These are phyloP conservation scores for Pachyrhynchus sulphureomaculatus DNA, from an alignment of 1,140 invertebrate genomes.

Conservation along the genomic window DNA sequence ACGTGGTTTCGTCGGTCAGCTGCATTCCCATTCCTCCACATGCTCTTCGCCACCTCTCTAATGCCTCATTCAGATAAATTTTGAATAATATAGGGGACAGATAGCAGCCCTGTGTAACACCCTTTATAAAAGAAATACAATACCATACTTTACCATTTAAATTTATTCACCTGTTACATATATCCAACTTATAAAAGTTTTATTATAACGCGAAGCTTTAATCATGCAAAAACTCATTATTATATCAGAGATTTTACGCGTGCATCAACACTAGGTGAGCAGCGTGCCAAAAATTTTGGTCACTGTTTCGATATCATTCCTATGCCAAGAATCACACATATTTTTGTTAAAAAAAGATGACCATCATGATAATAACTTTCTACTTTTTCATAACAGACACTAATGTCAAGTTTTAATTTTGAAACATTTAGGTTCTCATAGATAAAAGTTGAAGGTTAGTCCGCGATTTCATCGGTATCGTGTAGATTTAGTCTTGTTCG, in stretches of 20 bases:
- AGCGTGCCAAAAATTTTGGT: slow-evolving; percentile 12
- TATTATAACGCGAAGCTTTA: too few species aligned
- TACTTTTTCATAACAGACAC: slow-evolving; percentile 2
- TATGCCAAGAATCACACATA: slow-evolving; percentile 18
- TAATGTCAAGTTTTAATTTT: background rate
- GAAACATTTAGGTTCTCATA: background rate
- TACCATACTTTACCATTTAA: too few species aligned
- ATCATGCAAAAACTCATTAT: too few species aligned
- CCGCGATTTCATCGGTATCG: background rate
- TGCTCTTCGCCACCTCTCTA: too few species aligned
- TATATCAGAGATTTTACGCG: background rate
- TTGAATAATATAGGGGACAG: too few species aligned
- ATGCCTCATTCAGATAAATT: too few species aligned
- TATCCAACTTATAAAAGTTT: too few species aligned
- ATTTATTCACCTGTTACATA: too few species aligned
- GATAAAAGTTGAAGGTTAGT: background rate
- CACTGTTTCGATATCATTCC: slow-evolving; percentile 3
- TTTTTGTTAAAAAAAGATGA: background rate
- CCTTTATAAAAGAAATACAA: too few species aligned
- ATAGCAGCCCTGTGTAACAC: too few species aligned
- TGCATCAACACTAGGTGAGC: background rate
- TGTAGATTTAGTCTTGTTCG: background rate
- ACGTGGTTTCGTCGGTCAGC: too few species aligned
- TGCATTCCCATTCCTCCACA: too few species aligned
- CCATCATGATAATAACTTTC: background rate